phyloP scores from a whole-genome alignment of 2,888 invertebrate species.

The Perizoma affinitatum region DNA sequence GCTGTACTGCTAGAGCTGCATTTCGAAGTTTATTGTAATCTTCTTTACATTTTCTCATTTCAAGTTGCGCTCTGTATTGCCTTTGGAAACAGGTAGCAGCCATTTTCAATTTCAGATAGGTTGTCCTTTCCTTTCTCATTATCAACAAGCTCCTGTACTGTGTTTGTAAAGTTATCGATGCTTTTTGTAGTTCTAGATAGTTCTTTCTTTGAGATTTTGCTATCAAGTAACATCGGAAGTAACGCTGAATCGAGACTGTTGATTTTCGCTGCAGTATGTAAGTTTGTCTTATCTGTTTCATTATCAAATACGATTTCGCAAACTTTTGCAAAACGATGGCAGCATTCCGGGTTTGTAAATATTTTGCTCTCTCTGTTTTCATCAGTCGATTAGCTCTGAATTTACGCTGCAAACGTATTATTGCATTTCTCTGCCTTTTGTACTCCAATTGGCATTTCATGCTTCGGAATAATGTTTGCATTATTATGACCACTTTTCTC shows the following conservation, averaged over 20 bases:
- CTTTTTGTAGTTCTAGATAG: conserved; percentile 44
- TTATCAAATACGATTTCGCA: conserved; percentile 65
- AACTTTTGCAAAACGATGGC: conserved; percentile 75
- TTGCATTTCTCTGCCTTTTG: conserved; percentile 51
- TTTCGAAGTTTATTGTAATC: conserved; percentile 52
- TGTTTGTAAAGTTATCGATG: conserved; percentile 59
- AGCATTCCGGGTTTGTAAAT: conserved; percentile 60
- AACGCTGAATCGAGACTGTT: conserved; percentile 44
- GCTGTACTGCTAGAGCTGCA: conserved; percentile 67
- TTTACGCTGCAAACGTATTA: conserved; percentile 76
- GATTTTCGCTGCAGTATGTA: conserved; percentile 54
- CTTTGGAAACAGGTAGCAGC: conserved; percentile 60
- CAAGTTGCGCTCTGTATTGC: conserved; percentile 60
- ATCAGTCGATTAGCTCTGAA: conserved; percentile 72
- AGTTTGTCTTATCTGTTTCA: conserved; percentile 49
- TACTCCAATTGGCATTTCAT: conserved; percentile 68
- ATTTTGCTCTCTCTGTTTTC: conserved; percentile 62
- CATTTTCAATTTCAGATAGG: conserved; percentile 44
- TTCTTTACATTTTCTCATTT: conserved; percentile 52
- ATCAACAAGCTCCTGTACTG: conserved; percentile 65
- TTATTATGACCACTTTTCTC: conserved; percentile 56
- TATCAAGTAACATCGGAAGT: conserved; percentile 48
- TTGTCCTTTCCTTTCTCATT: conserved; percentile 59
- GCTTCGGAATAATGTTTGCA: conserved; percentile 79
- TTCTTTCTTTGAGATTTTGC: conserved; percentile 44